phyloP scores from a whole-genome alignment of 2,797 vertebrate species.

The Pantherophis alleghaniensis region DNA sequence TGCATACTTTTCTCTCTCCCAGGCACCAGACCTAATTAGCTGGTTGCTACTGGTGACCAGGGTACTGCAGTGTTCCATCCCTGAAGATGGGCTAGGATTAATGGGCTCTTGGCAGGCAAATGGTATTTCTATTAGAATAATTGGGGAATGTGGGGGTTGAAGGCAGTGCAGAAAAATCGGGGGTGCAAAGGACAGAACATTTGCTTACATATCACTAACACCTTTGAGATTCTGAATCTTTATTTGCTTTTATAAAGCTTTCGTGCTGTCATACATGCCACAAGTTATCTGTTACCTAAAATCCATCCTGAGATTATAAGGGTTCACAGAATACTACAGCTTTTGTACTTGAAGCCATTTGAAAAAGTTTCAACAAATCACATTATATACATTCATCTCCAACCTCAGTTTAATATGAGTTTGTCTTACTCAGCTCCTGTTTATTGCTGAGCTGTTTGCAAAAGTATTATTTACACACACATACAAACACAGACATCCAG shows the following conservation, averaged over 20 bases:
- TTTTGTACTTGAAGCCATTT: background rate
- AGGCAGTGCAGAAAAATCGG: background rate
- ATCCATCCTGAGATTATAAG: background rate
- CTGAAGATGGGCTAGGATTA: constrained; percentile 6
- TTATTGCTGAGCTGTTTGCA: background rate
- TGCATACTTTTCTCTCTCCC: constrained; percentile 3
- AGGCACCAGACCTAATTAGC: constrained; percentile 8
- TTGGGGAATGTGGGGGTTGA: background rate
- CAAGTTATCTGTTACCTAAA: background rate
- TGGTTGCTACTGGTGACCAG: background rate
- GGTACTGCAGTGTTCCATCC: background rate
- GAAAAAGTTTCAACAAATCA: background rate
- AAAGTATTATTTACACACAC: background rate
- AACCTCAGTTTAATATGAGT: background rate
- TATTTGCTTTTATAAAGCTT: background rate
- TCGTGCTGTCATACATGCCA: background rate
- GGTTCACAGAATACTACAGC: background rate
- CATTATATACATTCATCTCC: background rate
- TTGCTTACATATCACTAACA: background rate
- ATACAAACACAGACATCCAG: background rate
- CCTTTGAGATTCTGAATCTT: background rate
- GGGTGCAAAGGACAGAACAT: background rate
- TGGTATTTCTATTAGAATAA: background rate
- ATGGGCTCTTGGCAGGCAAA: constrained; percentile 1
- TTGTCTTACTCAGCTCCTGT: background rate